phyloP scores from a whole-genome alignment of 1,140 invertebrate species.

The Pectinophora gossypiella region DNA sequence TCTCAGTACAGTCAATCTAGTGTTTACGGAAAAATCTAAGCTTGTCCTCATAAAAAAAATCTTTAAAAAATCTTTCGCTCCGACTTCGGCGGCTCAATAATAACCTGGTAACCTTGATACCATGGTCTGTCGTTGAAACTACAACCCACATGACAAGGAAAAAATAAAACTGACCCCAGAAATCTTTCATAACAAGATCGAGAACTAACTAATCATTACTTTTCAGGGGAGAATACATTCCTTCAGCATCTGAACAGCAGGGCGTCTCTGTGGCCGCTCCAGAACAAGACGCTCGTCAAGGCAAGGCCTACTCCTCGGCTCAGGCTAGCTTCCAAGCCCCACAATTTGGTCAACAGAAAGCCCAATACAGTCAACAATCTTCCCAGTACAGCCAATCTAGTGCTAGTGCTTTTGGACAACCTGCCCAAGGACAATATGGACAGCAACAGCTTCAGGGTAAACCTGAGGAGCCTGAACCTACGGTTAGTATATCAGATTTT shows the following conservation, averaged over 20 bases:
- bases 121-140: no score
- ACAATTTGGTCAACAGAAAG: background rate
- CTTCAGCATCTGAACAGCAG: constrained; percentile 36
- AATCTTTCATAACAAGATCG: no score
- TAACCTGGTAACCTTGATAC: no score
- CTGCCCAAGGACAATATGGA: constrained; percentile 10
- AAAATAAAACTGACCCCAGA: no score
- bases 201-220: no score
- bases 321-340: constrained; percentile 6
- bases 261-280: constrained; percentile 9
- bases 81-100: no score
- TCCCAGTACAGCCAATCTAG: background rate
- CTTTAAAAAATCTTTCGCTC: no score
- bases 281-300: constrained; percentile 21
- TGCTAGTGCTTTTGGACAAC: no score
- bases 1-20: background rate
- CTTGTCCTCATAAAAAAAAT: background rate
- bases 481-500: constrained; percentile 22
- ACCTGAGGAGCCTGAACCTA: constrained; percentile 33
- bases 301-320: constrained; percentile 19
- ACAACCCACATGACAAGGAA: no score
- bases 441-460: constrained; percentile 15
- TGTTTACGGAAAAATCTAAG: background rate
- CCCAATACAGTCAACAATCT: constrained; percentile 7
- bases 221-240: no score